Conservation (phyloP, 1,140 invertebrate genomes). For the Idris sp. region DNA sequence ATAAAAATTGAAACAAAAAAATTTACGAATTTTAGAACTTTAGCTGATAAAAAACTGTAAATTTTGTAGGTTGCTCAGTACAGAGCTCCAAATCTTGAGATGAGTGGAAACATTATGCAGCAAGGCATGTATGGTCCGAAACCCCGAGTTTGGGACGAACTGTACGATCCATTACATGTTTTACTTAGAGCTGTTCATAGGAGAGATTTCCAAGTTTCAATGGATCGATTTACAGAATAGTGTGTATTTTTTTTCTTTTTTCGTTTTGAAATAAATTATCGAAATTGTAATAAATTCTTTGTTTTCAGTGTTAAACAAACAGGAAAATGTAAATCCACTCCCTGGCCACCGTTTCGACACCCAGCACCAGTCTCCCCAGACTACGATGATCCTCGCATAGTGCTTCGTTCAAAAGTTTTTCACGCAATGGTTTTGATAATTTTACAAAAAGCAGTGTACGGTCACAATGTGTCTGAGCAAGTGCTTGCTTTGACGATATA, state of each 20-base stretch:
- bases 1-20: slow-evolving; percentile 3
- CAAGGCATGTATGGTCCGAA: slow-evolving; percentile 97
- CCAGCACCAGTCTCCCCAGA: slow-evolving; percentile 82
- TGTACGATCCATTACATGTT: slow-evolving; percentile 97
- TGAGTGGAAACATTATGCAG: slow-evolving; percentile 87
- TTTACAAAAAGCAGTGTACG: slow-evolving; percentile 89
- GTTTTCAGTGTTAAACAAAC: slow-evolving; percentile 81
- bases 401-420: slow-evolving; percentile 87
- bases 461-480: slow-evolving; percentile 88
- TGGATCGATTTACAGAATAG: slow-evolving; percentile 93
- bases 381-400: slow-evolving; percentile 85
- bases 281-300: too few relatives aligned
- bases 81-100: slow-evolving; percentile 87
- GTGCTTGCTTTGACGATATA: slow-evolving; percentile 91
- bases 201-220: slow-evolving; percentile 94
- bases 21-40: too few relatives aligned
- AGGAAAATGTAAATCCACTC: slow-evolving; percentile 83
- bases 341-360: slow-evolving; percentile 91
- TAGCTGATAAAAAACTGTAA: too few relatives aligned
- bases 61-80: slow-evolving; percentile 85
- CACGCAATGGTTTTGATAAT: slow-evolving; percentile 91
- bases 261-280: slow-evolving; percentile 3
- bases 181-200: slow-evolving; percentile 93
- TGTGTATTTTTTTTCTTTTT: slow-evolving; percentile 77
- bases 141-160: slow-evolving; percentile 91